Conservation (phyloP, 2,888 invertebrate genomes). For the Sinodicranocentrus sp. region DNA sequence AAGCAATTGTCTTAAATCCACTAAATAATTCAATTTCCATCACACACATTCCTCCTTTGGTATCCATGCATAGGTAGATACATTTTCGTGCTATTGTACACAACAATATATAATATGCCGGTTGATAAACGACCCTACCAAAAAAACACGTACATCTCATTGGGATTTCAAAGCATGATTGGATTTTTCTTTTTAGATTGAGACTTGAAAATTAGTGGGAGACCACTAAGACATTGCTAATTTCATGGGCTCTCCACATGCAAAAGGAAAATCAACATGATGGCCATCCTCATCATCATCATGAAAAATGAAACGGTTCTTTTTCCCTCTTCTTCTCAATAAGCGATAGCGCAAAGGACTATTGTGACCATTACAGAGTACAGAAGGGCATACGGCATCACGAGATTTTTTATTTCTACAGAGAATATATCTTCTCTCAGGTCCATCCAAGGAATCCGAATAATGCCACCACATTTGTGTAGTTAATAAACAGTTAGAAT, state of each 20-base stretch:
- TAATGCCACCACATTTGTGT: constrained; percentile 47
- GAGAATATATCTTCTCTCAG: background rate
- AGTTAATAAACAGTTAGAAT: constrained; percentile 52
- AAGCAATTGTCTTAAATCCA: too few species aligned
- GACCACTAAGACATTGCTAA: constrained; percentile 36
- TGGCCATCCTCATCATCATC: constrained; percentile 41
- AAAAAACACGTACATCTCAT: too few species aligned
- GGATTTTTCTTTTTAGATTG: background rate
- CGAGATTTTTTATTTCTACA: constrained; percentile 19
- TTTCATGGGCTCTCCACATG: constrained; percentile 25
- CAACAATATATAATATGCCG: too few species aligned
- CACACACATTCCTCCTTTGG: background rate
- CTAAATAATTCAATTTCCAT: background rate
- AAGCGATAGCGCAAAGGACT: background rate
- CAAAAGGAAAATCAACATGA: constrained; percentile 44
- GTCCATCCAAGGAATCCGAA: background rate
- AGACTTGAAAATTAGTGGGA: background rate
- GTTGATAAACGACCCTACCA: too few species aligned
- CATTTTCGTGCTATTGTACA: background rate
- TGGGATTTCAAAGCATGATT: too few species aligned
- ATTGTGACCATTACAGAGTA: background rate
- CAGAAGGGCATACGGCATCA: too few species aligned
- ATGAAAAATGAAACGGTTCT: constrained; percentile 46
- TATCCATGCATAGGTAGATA: background rate
- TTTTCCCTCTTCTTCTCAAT: constrained; percentile 2